Conservation (phyloP, 64 coral and sea anemone species). For the Trachythela sp. region DNA sequence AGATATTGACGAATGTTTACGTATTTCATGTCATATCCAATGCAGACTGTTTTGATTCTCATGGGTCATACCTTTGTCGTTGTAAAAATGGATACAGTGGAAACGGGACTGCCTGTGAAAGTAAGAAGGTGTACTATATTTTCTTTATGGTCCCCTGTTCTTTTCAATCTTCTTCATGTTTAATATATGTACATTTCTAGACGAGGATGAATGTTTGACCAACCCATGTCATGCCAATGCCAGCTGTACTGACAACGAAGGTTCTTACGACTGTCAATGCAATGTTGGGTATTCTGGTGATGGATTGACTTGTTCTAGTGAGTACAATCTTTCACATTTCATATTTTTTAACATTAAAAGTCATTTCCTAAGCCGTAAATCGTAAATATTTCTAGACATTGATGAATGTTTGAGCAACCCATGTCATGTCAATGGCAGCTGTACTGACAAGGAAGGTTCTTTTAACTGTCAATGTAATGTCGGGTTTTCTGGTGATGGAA, state of each 20-base stretch:
- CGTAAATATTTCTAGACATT: too few relatives aligned
- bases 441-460: too few relatives aligned
- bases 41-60: neutral
- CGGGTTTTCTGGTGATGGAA: too few relatives aligned
- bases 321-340: neutral
- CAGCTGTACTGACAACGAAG: neutral
- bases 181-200: neutral
- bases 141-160: too few relatives aligned
- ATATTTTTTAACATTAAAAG: too few relatives aligned
- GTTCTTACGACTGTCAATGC: neutral
- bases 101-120: neutral
- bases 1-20: slow-evolving; percentile 9
- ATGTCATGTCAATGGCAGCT: too few relatives aligned
- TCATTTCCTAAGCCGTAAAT: too few relatives aligned
- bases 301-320: neutral
- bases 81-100: neutral
- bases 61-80: neutral
- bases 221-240: neutral
- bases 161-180: too few relatives aligned
- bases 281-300: neutral
- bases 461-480: too few relatives aligned
- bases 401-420: too few relatives aligned
- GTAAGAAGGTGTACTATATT: too few relatives aligned
- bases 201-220: neutral
- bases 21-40: neutral